These are phyloP conservation scores for Apus apus DNA, from an alignment of 2,113 vertebrate species.

Conservation along the genomic window DNA sequence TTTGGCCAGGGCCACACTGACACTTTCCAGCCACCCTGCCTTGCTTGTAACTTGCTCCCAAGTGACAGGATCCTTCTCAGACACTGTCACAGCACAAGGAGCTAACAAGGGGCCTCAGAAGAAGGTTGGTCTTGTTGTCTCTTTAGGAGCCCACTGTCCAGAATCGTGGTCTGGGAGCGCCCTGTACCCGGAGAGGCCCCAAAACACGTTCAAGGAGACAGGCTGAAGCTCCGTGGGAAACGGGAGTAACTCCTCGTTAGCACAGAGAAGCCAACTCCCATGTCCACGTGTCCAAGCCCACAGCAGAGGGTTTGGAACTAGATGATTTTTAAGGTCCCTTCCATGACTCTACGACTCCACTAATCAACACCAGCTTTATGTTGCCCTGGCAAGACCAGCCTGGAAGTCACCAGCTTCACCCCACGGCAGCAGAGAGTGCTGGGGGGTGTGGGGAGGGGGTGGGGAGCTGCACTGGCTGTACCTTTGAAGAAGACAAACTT, in stretches of 20 bases:
- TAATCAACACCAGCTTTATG: neutral
- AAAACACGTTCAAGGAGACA: neutral
- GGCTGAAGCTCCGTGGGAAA: neutral
- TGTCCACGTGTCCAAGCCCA: too few species aligned
- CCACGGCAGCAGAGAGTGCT: neutral
- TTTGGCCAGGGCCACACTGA: rapidly evolving
- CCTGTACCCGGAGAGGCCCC: neutral
- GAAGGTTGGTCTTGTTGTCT: neutral
- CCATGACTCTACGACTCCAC: too few species aligned
- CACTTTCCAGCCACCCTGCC: neutral
- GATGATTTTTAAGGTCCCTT: too few species aligned
- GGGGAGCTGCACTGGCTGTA: slow-evolving; percentile 38
- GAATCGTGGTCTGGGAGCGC: neutral
- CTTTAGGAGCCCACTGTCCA: neutral
- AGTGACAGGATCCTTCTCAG: neutral
- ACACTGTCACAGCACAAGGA: neutral
- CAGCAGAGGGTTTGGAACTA: too few species aligned
- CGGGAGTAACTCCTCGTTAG: neutral
- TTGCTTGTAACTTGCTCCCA: neutral
- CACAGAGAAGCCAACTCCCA: neutral
- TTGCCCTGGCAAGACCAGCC: neutral
- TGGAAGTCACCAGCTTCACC: neutral
- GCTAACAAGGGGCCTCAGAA: neutral
- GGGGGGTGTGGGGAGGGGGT: neutral
- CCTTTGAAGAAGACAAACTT: slow-evolving; percentile 99